A percentile compares a stretch with the other conserved stretches of the same genome.
phyloP scores from a whole-genome alignment of 1,140 invertebrate species.

The Sarcophaga peregrina region DNA sequence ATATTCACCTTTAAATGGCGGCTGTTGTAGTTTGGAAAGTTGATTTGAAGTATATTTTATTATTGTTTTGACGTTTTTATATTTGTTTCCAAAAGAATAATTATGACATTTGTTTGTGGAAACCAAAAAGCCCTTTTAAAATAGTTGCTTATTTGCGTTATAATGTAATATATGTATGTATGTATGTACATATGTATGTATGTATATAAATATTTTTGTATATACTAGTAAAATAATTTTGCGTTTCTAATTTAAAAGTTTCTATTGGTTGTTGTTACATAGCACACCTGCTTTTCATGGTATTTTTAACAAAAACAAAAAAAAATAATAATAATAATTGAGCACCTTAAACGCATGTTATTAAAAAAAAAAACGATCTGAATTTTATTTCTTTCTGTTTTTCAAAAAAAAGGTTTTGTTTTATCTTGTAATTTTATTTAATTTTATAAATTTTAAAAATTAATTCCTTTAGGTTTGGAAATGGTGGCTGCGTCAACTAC shows the following conservation, averaged over 20 bases:
- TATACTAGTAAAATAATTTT: neutral
- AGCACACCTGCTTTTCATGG: slow-evolving; percentile 17
- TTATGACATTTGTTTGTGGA: slow-evolving; percentile 32
- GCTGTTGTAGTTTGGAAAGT: slow-evolving; percentile 9
- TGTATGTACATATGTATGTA: neutral
- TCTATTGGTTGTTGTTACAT: neutral
- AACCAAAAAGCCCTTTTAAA: neutral
- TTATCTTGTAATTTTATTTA: neutral
- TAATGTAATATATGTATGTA: too few species aligned
- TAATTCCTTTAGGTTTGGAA: neutral
- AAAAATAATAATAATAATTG: neutral
- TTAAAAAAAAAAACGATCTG: neutral
- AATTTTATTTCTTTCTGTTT: neutral
- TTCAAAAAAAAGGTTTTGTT: neutral
- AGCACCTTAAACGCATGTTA: neutral
- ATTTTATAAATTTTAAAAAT: neutral
- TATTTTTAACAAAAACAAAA: neutral
- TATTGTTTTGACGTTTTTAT: neutral
- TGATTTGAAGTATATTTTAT: neutral
- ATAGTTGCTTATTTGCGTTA: too few species aligned
- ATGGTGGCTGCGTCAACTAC: too few species aligned
- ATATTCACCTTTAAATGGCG: slow-evolving; percentile 20
- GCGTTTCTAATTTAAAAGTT: neutral
- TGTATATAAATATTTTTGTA: neutral
- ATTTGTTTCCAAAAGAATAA: slow-evolving; percentile 28